Evolutionary conservation across 2,113 vertebrate genomes (phyloP), one percentile per base, ranked within the genome.

Genomic region (Willisornis vidua): DNA sequence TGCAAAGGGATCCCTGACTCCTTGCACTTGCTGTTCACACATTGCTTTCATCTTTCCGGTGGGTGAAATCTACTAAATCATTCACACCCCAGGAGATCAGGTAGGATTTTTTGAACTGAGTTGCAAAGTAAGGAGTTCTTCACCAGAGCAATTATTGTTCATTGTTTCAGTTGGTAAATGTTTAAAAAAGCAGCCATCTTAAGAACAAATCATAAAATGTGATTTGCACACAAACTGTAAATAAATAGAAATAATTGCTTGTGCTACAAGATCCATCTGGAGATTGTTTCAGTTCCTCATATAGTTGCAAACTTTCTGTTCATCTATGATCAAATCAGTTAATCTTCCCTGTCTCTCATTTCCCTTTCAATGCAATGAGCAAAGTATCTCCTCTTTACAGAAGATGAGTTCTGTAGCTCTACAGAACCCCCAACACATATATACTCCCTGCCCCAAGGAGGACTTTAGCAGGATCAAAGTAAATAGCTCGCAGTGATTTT

Each of bases 191-290:
- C 74, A 81, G 39, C 52, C 6, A 0, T 85, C 77, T 57, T 72
- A 81, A 85, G 62, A 88, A 75, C 68, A 45, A 61, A 65, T 7
- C 59, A 84, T 92, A 84, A 95, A 92, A 92, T 85, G 66, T 65
- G 76, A 84, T 5, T 2, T 87, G 61, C 61, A 81, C 59, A 61
- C n/a, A 52, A 90, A 75, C 89, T 78, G 86, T 84, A 87, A 95
- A 93, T 87, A 95, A 87, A 79, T 74, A 85, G 70, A 91, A 95
- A 94, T 72, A 85, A 91, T 76, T 73, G 31, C 87, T 72, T 74
- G 51, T 25, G 57, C 84, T 81, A 65, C 65, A 71, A 82, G 41
- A 93, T 89, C 70, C 66, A 85, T 65, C 76, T 6, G 12, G 54
- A 41, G 6, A 12, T 82, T 58, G 18, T 89, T 87, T 94, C 66